Percentiles rank a stretch among this genome's conserved stretches.
These are phyloP conservation scores for Helarctos malayanus DNA, from an alignment of 2,797 vertebrate species.

Conservation along the genomic window DNA sequence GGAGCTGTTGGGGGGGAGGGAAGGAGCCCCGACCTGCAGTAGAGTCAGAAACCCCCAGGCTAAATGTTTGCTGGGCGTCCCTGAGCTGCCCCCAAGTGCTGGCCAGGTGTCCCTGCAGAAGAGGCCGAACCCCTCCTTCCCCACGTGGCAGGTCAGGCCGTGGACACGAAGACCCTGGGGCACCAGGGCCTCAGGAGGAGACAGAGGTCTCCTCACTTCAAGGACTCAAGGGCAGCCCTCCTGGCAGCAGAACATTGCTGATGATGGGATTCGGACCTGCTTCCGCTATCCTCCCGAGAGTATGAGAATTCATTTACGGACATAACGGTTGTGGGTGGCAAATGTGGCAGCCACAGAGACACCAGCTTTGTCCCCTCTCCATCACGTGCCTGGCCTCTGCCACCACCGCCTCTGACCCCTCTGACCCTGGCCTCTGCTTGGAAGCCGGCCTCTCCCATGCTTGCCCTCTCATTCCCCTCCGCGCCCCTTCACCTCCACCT, in stretches of 20 bases:
- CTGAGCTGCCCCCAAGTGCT: not conserved
- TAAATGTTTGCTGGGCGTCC: not conserved
- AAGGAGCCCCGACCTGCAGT: not conserved
- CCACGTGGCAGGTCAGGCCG: not conserved
- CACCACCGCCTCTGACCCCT: not conserved
- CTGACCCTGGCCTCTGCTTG: not conserved
- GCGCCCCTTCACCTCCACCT: not conserved
- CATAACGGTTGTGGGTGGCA: not conserved
- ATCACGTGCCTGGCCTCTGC: not conserved
- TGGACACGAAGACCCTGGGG: not conserved
- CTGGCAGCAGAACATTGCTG: not conserved
- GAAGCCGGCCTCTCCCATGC: not conserved
- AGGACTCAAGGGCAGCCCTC: not conserved
- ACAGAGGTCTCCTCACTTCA: not conserved
- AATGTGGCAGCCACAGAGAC: not conserved
- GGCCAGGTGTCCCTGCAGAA: not conserved
- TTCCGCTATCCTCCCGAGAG: not conserved
- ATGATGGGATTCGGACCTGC: not conserved
- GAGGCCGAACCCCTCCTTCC: not conserved
- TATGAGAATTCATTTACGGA: not conserved
- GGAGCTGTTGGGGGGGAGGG: not conserved
- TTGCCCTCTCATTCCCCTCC: not conserved
- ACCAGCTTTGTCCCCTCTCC: not conserved
- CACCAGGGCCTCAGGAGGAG: not conserved
- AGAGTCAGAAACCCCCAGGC: not conserved